Evolutionary conservation across 2,113 vertebrate genomes (phyloP).

Genomic region (Stigmatopora argus): DNA sequence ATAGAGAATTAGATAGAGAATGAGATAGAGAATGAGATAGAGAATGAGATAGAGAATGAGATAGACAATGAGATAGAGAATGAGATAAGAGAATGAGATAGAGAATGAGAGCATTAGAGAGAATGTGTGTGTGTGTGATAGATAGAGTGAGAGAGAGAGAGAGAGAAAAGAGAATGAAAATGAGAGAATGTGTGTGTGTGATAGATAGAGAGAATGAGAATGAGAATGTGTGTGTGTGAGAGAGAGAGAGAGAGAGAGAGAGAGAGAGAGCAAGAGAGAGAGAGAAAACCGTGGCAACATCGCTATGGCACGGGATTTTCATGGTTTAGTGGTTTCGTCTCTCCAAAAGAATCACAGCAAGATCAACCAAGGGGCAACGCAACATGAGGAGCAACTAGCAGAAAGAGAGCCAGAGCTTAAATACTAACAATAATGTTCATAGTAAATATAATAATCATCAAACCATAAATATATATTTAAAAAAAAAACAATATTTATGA

Average conservation of each 20-base stretch:
- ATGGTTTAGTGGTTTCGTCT: constrained; percentile 43
- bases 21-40: constrained; percentile 54
- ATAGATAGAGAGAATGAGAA: constrained; percentile 41
- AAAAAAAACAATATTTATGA: constrained; percentile 66
- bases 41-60: constrained; percentile 20
- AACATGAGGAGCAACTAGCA: constrained; percentile 66
- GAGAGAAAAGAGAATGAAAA: no score
- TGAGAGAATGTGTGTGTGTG: no score
- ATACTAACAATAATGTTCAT: constrained; percentile 69
- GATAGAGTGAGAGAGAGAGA: no score
- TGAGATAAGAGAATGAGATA: constrained; percentile 42
- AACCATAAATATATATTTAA: constrained; percentile 59
- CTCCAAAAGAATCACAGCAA: constrained; percentile 71
- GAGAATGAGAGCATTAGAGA: no score
- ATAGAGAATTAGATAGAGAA: constrained; percentile 51
- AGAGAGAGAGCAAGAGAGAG: constrained; percentile 53
- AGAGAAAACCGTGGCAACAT: constrained; percentile 59
- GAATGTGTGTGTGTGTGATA: no score
- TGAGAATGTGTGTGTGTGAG: no score
- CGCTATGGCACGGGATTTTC: constrained; percentile 64
- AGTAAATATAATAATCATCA: constrained; percentile 69
- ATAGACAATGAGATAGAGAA: constrained; percentile 35
- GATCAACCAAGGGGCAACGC: constrained; percentile 67
- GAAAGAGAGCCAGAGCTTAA: constrained; percentile 60
- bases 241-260: constrained; percentile 47